These are phyloP conservation scores for Danio choprae DNA, from an alignment of 2,797 vertebrate species.

Conservation along the genomic window DNA sequence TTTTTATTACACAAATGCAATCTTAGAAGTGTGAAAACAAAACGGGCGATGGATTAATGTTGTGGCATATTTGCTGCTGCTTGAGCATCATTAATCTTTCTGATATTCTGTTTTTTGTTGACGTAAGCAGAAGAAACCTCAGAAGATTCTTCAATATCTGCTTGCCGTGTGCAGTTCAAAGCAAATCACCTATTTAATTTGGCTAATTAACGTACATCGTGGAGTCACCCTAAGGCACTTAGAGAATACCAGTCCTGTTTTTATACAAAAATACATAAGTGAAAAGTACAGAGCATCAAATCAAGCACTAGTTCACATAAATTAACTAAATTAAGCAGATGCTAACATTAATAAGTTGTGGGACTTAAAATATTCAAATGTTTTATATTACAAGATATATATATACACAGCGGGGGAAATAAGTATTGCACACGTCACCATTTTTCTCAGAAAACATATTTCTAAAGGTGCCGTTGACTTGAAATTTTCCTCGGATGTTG, in stretches of 20 bases:
- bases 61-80: neutral
- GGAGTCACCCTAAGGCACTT: neutral
- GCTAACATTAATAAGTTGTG: neutral
- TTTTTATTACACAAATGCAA: neutral
- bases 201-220: conserved; percentile 26
- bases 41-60: neutral
- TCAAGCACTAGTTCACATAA: neutral
- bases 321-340: neutral
- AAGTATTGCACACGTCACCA: no score
- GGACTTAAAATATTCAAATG: no score
- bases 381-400: no score
- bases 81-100: neutral
- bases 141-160: neutral
- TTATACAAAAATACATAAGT: neutral
- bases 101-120: neutral
- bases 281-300: neutral
- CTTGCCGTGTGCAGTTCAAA: conserved; percentile 34
- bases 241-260: neutral
- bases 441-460: no score
- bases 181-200: conserved; percentile 16
- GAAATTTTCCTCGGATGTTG: no score
- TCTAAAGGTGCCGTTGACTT: no score
- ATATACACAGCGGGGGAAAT: no score
- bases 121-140: conserved; percentile 40
- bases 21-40: conserved; percentile 6